Evolutionary conservation across 2,797 vertebrate species (phyloP).

Genomic region (Cottoperca gobio): DNA sequence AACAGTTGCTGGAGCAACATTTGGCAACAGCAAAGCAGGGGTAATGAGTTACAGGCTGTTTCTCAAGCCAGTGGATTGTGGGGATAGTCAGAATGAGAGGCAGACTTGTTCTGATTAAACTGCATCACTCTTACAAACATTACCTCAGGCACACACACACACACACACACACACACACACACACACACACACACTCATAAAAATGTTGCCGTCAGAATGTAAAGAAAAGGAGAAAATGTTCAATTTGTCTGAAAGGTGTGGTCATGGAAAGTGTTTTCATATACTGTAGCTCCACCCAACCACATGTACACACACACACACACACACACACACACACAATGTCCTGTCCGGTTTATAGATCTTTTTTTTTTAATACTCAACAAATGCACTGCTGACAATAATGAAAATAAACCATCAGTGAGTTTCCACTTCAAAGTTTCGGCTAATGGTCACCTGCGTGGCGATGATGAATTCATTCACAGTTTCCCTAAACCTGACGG

Average conservation of each 20-base stretch:
- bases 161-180: background rate
- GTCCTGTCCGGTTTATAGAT: background rate
- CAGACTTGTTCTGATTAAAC: slow-evolving; percentile 56
- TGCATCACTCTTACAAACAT: slow-evolving; percentile 40
- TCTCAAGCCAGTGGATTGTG: slow-evolving; percentile 53
- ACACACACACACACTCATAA: slow-evolving; percentile 12
- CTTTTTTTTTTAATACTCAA: background rate
- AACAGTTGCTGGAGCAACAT: slow-evolving; percentile 51
- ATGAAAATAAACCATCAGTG: slow-evolving; percentile 35
- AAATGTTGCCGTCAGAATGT: slow-evolving; percentile 22
- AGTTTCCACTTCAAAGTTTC: slow-evolving; percentile 48
- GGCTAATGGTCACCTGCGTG: slow-evolving; percentile 31
- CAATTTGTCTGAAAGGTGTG: slow-evolving; percentile 62
- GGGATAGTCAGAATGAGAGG: slow-evolving; percentile 58
- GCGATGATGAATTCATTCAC: slow-evolving; percentile 54
- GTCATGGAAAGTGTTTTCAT: slow-evolving; percentile 66
- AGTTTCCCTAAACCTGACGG: slow-evolving; percentile 35
- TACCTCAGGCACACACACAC: slow-evolving; percentile 21
- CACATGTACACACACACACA: background rate
- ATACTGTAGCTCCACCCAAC: slow-evolving; percentile 49
- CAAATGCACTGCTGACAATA: slow-evolving; percentile 20
- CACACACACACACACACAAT: slow-evolving; percentile 18
- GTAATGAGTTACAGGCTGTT: slow-evolving; percentile 64
- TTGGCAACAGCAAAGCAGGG: slow-evolving; percentile 50
- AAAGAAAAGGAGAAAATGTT: slow-evolving; percentile 38